Evolutionary conservation across 1,140 invertebrate species (phyloP).

Genomic region (Melanaphis sacchari): DNA sequence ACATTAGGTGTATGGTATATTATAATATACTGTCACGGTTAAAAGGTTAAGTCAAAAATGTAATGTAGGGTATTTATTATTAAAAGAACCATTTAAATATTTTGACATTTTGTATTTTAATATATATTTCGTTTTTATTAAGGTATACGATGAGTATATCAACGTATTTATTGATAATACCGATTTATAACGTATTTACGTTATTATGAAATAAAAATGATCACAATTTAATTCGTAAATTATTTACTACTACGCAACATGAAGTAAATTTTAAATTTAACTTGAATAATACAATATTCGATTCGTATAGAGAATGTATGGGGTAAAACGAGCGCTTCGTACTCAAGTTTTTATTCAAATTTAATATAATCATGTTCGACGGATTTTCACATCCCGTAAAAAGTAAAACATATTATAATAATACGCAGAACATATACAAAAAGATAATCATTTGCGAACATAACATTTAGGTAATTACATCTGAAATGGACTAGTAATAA

Average conservation of each 20-base stretch:
- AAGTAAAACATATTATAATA: neutral
- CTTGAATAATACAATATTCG: neutral
- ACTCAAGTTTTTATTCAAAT: neutral
- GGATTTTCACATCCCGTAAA: neutral
- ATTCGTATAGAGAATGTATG: neutral
- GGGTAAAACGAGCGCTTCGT: neutral
- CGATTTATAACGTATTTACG: neutral
- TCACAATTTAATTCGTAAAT: neutral
- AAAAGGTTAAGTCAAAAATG: neutral
- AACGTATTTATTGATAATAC: neutral
- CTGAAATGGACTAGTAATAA: no score
- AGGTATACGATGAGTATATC: neutral
- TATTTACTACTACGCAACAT: neutral
- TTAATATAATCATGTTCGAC: neutral
- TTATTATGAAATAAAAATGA: neutral
- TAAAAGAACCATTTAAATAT: neutral
- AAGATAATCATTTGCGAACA: no score
- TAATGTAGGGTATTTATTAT: neutral
- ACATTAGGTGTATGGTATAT: neutral
- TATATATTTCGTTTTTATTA: neutral
- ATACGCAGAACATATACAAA: neutral
- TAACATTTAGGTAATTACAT: no score
- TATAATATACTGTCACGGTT: neutral
- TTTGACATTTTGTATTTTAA: neutral
- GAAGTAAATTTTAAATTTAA: neutral